These are phyloP conservation scores for Trichacis sp. DNA, from an alignment of 2,888 invertebrate species.

Conservation along the genomic window DNA sequence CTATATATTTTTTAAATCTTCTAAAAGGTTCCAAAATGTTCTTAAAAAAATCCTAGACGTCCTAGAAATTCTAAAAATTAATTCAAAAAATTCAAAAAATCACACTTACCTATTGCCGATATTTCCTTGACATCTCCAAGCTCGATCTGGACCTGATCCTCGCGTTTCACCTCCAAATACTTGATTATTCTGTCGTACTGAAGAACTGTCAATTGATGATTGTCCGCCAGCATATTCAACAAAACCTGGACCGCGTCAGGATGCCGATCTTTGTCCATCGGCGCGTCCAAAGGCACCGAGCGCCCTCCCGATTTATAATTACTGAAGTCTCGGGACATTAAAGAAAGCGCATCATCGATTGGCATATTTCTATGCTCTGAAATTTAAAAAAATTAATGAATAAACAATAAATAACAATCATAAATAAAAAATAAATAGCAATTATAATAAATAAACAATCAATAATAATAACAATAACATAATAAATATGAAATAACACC, in stretches of 20 bases:
- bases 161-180: slow-evolving; percentile 80
- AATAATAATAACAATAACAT: too few species aligned
- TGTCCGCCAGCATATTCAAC: slow-evolving; percentile 85
- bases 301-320: slow-evolving; percentile 73
- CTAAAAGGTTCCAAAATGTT: too few species aligned
- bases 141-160: slow-evolving; percentile 81
- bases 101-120: slow-evolving; percentile 50
- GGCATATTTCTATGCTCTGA: slow-evolving; percentile 97
- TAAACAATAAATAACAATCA: slow-evolving; percentile 14
- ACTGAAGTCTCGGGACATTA: slow-evolving; percentile 81
- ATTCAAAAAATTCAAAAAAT: too few species aligned
- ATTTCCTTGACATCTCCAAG: slow-evolving; percentile 76
- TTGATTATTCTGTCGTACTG: slow-evolving; percentile 84
- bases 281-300: slow-evolving; percentile 72
- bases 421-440: slow-evolving; percentile 14
- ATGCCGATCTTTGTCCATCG: slow-evolving; percentile 69
- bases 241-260: slow-evolving; percentile 66
- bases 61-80: background rate
- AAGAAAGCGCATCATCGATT: slow-evolving; percentile 86
- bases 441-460: slow-evolving; percentile 16
- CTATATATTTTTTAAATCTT: too few species aligned
- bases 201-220: slow-evolving; percentile 79
- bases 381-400: slow-evolving; percentile 34
- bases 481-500: background rate
- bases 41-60: background rate